Base-by-base conservation (phyloP, 2,888 invertebrate species). In the Drosophila planitibia region DNA sequence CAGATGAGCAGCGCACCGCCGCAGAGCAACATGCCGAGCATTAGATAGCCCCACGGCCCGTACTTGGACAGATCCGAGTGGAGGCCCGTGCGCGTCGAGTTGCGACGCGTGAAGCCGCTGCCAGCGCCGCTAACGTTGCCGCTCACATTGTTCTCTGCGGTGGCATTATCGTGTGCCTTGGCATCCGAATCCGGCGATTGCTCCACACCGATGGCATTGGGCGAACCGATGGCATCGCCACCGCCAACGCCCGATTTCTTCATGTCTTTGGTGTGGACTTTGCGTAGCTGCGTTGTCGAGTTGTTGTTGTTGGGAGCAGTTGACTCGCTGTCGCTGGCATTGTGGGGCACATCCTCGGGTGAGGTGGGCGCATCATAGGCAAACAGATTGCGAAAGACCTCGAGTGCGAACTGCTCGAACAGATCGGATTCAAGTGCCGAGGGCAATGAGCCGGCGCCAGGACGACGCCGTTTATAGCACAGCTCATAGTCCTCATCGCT, bases 11-110 rank as follows among this genome's bases (percentile, higher is more conserved):
- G 94, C 49, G 96, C 95, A 16, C 95, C 95, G 30, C 96, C 96
- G 90, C 96, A 96, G 77, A 96, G 94, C 47, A 96, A 93, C 95
- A 96, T 96, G 60, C 96, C 96, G 63, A 96, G 94, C 92, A 96
- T 95, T 44, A 96, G 94, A 90, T 96, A 96, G 81, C 96, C 96
- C 96, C 96, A 96, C 0, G 96, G 96, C 0, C 96, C 96, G 91
- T 96, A 96, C 64, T 96, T 96, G 70, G 95, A 95, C 76, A 96
- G 93, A 53, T 95, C 95, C 12, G 95, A 95, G 16, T 94, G 94
- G 19, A 94, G 86, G 2, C 93, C 93, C n/a, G 90, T 68, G n/a
- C 91, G 88, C 28, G 93, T 92, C 14, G 91, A 91, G 67, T 93
- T 93, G 59, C 92, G 91, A 4, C 92, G 85, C 19, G 89, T 87